A percentile compares a stretch with the other conserved stretches of the same genome.
Evolutionary conservation across 64 coral and sea anemone species (phyloP).

Genomic region (Cladopsammia gracilis): DNA sequence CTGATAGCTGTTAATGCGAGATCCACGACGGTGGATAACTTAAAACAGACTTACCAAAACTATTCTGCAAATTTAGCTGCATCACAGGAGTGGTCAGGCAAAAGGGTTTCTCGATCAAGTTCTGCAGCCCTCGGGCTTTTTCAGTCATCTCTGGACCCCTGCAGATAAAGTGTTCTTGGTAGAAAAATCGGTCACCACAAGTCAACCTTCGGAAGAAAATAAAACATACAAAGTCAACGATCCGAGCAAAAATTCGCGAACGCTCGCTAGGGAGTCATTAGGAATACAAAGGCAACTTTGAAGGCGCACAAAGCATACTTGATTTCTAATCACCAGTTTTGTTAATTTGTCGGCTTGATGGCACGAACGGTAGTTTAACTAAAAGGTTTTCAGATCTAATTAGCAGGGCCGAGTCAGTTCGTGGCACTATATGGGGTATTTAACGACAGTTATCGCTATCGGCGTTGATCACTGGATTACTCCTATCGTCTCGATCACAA

Average conservation of each 20-base stretch:
- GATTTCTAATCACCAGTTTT: slow-evolving; percentile 38
- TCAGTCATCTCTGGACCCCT: slow-evolving; percentile 15
- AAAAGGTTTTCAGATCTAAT: slow-evolving; percentile 46
- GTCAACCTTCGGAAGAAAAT: not conserved
- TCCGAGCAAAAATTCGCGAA: not conserved
- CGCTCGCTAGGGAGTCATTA: slow-evolving; percentile 22
- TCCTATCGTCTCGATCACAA: not conserved
- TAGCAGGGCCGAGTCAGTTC: not conserved
- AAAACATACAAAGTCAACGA: slow-evolving; percentile 20
- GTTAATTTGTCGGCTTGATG: slow-evolving; percentile 20
- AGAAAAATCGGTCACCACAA: slow-evolving; percentile 34
- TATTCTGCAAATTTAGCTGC: not conserved
- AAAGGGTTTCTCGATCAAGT: not conserved
- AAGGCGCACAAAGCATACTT: not conserved
- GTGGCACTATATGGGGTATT: not conserved
- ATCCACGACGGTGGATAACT: not conserved
- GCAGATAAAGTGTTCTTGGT: slow-evolving; percentile 1
- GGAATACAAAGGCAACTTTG: not conserved
- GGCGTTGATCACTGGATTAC: not conserved
- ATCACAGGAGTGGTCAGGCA: slow-evolving; percentile 2
- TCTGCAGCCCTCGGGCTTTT: slow-evolving; percentile 14
- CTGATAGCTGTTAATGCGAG: not conserved
- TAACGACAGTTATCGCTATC: not conserved
- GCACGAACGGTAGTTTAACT: slow-evolving; percentile 23
- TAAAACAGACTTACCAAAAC: slow-evolving; percentile 15